A percentile compares a stretch with the other conserved stretches of the same genome.
phyloP scores from a whole-genome alignment of 2,888 invertebrate genomes.

The Leptinotarsa rubiginosa region DNA sequence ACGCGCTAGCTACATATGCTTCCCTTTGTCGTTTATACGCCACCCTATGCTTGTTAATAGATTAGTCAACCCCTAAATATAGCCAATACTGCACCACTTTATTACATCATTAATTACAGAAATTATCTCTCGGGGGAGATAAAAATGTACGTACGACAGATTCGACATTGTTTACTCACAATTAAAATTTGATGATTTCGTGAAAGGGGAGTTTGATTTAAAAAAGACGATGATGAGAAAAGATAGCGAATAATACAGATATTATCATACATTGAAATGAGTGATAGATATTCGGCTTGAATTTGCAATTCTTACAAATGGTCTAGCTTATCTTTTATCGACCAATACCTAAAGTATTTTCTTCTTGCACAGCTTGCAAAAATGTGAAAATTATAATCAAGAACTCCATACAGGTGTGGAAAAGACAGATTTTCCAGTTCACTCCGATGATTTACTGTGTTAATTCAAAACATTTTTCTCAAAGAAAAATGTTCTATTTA shows the following conservation, averaged over 20 bases:
- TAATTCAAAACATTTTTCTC: too few relatives aligned
- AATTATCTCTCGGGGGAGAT: constrained; percentile 61
- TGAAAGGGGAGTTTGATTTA: background rate
- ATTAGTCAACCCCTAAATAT: constrained; percentile 64
- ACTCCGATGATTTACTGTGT: too few relatives aligned
- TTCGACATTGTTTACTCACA: constrained; percentile 21
- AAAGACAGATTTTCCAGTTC: too few relatives aligned
- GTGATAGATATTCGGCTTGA: too few relatives aligned
- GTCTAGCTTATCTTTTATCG: too few relatives aligned
- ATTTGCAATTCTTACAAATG: too few relatives aligned
- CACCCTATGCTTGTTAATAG: constrained; percentile 60
- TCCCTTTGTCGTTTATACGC: constrained; percentile 51
- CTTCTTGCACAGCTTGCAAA: too few relatives aligned
- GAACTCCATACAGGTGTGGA: too few relatives aligned
- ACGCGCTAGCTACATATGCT: constrained; percentile 54
- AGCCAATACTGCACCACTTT: constrained; percentile 67
- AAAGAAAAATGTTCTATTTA: too few relatives aligned
- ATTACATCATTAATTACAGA: constrained; percentile 66
- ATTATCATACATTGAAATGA: too few relatives aligned
- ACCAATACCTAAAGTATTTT: too few relatives aligned
- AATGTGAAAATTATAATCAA: too few relatives aligned
- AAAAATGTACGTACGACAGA: constrained; percentile 37
- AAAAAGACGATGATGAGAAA: background rate
- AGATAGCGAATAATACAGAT: background rate
- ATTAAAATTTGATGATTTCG: constrained; percentile 19